These are phyloP conservation scores for Eubasilissa splendida DNA, from an alignment of 2,888 invertebrate genomes.

Conservation along the genomic window DNA sequence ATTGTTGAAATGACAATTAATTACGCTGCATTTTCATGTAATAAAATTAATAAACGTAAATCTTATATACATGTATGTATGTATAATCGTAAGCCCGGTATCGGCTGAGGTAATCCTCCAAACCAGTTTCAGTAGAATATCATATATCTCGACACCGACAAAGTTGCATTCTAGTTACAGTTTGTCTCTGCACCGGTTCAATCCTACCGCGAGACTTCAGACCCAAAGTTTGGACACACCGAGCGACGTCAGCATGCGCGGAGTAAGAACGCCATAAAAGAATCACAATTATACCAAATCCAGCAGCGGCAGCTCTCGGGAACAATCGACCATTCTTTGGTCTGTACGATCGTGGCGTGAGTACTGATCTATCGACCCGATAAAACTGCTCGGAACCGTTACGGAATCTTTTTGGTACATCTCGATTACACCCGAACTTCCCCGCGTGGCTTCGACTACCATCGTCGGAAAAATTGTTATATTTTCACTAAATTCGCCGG, in stretches of 20 bases:
- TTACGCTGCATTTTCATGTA: too few species aligned
- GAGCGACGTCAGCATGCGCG: background rate
- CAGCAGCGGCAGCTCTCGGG: constrained; percentile 16
- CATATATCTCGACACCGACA: constrained; percentile 24
- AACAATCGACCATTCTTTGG: constrained; percentile 47
- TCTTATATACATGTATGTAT: too few species aligned
- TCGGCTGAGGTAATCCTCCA: constrained; percentile 1
- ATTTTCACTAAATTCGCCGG: constrained; percentile 30
- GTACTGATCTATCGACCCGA: constrained; percentile 45
- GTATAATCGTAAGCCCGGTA: too few species aligned
- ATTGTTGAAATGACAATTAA: too few species aligned
- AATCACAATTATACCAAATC: constrained; percentile 35
- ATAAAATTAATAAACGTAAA: too few species aligned
- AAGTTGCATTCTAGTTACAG: constrained; percentile 7
- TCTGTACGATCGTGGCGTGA: constrained; percentile 9
- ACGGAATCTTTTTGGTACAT: constrained; percentile 55
- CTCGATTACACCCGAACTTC: constrained; percentile 49
- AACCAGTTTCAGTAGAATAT: constrained; percentile 12
- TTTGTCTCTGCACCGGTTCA: background rate
- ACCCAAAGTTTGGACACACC: constrained; percentile 2
- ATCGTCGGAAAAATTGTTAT: constrained; percentile 39
- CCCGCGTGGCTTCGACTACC: background rate
- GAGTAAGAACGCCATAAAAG: constrained; percentile 19
- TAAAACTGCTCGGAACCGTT: constrained; percentile 51
- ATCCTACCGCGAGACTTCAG: background rate